Base-by-base conservation (phyloP, 2,888 invertebrate genomes). In the Calliphora vomitoria region DNA sequence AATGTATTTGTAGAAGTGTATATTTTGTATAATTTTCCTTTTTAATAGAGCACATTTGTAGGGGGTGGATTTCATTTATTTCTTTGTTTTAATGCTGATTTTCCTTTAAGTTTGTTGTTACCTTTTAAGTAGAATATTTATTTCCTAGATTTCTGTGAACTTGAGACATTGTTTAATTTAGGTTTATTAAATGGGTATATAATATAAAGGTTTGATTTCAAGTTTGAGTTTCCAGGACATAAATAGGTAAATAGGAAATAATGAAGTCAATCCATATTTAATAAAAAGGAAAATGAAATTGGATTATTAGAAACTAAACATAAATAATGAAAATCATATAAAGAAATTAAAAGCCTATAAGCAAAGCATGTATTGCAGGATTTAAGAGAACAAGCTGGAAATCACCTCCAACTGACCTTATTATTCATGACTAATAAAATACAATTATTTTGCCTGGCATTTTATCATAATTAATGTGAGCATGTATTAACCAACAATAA, bases 21-120 rank as follows among this genome's bases (percentile, higher is more conserved):
- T 44, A 8, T 41, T 78, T 35, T 13, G n/a, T 35, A 35, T 44
- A 8, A 55, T 78, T 35, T 62, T 25, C 11, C 25, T n/a, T 53
- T 41, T 62, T 80, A 35, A 35, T 55, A 31, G 3, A 66, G n/a
- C 41, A 66, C 25, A 78, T 25, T 72, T 64, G 8, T 55, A 31
- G n/a, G 31, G 31, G 41, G 5, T 72, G 64, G 6, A 55, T 78
- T 78, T 66, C 31, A n/a, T n/a, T n/a, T n/a, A n/a, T n/a, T n/a
- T n/a, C 2, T 62, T 38, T 62, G 35, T 38, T 62, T 62, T 62
- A 62, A 35, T 18, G 35, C n/a, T 35, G 62, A 35, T 31, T 35
- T 60, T 55, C 15, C 18, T 53, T 18, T 18, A 3, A 8, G 53
- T n/a, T 53, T 13, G n/a, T 50, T n/a, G n/a, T 50, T n/a, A n/a